Base-by-base conservation (phyloP, 2,797 vertebrate species). In the Diplodus puntazzo region DNA sequence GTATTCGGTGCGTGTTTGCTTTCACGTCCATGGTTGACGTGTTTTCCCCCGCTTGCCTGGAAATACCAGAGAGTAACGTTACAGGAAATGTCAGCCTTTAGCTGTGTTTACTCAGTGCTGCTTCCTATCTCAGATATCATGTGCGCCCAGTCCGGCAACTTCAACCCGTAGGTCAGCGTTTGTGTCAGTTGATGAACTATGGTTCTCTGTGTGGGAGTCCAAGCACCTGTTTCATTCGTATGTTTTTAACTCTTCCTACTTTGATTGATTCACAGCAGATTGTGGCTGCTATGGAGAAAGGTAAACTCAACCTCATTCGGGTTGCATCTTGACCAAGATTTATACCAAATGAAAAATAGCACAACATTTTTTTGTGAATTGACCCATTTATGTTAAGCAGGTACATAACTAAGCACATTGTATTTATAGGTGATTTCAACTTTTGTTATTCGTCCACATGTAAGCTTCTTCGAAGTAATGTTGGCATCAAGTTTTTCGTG, bases 31-130 rank as follows among this genome's bases (percentile, higher is more conserved):
- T 12, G 43, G 11, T 49, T 46, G 77, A 57, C 16, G 57, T 5
- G 46, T 62, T 43, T 59, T 2, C 64, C 59, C 71, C 65, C 6
- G 60, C 61, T 34, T 17, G 8, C 23, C 16, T 55, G 63, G 3
- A 60, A 50, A 76, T 46, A 73, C 25, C 34, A 27, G 18, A 27
- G 18, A 27, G 3, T 2, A 52, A 23, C 58, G 46, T 60, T 78
- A 7, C 87, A 88, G 90, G 88, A 91, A 90, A 79, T 86, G 87
- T 85, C 83, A 69, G 83, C 43, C 27, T 43, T 39, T n/a, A 11
- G 34, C 43, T 42, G 64, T 87, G 89, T 86, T 87, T 83, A 59
- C 65, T 85, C 75, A 73, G 77, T 0, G 49, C 74, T 45, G 82
- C 83, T 92, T 88, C 87, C 85, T 75, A 3, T 39, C 59, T 46